These are phyloP conservation scores for Nesometra sesokonis DNA, from an alignment of 35 echinoderm and acorn worm species.

Conservation along the genomic window DNA sequence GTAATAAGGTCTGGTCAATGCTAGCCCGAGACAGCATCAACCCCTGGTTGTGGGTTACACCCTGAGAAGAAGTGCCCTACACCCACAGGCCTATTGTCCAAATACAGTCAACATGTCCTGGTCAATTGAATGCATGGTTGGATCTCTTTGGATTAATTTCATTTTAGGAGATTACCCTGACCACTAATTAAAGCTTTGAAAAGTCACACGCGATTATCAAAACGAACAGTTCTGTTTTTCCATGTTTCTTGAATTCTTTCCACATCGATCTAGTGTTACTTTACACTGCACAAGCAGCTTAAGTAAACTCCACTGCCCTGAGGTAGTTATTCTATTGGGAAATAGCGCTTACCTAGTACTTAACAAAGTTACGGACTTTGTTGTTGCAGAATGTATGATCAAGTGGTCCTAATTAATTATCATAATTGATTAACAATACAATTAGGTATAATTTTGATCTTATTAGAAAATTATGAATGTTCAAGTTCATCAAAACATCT, in stretches of 20 bases:
- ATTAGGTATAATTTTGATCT: too few relatives aligned
- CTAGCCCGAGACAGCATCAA: too few relatives aligned
- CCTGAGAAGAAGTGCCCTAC: neutral
- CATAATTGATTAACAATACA: too few relatives aligned
- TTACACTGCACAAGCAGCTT: neutral
- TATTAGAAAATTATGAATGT: too few relatives aligned
- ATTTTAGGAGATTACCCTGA: neutral
- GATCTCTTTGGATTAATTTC: neutral
- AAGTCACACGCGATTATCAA: neutral
- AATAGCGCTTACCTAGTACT: neutral
- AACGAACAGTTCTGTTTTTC: neutral
- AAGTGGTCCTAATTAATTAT: too few relatives aligned
- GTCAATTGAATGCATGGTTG: neutral
- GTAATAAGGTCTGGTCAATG: too few relatives aligned
- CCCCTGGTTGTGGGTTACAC: too few relatives aligned
- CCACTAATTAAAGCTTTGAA: neutral
- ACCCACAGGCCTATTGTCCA: neutral
- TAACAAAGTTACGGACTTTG: neutral
- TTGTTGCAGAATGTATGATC: neutral
- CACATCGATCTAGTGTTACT: neutral
- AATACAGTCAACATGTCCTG: neutral
- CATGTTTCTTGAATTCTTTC: neutral
- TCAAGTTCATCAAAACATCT: too few relatives aligned
- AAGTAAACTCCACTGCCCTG: neutral
- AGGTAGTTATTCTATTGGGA: neutral